phyloP scores from a whole-genome alignment of 1,140 invertebrate genomes.

The Homarus americanus region DNA sequence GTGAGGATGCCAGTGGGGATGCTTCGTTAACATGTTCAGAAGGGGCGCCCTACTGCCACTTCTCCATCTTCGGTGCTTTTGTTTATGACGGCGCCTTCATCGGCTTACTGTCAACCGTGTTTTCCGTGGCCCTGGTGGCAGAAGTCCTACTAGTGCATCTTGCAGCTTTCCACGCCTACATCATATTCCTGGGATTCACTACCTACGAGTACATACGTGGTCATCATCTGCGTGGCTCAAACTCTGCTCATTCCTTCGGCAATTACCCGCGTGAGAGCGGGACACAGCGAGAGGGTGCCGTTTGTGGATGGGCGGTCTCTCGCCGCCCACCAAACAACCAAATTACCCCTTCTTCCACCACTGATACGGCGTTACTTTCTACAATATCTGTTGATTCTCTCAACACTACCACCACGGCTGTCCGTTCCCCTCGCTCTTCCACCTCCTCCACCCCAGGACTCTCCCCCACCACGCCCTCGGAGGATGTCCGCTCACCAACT shows the following conservation, averaged over 20 bases:
- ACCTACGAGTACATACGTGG: conserved; percentile 89
- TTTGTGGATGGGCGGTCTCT: conserved; percentile 70
- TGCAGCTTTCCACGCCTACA: conserved; percentile 93
- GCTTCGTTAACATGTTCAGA: conserved; percentile 72
- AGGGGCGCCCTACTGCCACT: conserved; percentile 73
- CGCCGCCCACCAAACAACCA: conserved; percentile 65
- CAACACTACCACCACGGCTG: conserved; percentile 69
- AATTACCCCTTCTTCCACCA: conserved; percentile 74
- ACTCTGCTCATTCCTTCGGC: conserved; percentile 70
- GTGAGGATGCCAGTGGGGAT: conserved; percentile 44
- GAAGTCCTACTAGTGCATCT: conserved; percentile 90
- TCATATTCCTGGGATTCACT: conserved; percentile 89
- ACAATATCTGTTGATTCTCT: conserved; percentile 67
- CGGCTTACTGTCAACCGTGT: conserved; percentile 76
- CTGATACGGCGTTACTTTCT: conserved; percentile 76
- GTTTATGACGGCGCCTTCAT: conserved; percentile 78
- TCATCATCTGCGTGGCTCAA: conserved; percentile 67
- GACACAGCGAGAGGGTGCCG: conserved; percentile 66
- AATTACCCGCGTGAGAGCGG: conserved; percentile 63
- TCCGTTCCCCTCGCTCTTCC: conserved; percentile 75
- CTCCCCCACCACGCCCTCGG: conserved; percentile 65
- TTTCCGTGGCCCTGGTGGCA: conserved; percentile 85
- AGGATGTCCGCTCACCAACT: conserved; percentile 52
- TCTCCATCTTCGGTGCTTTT: conserved; percentile 74
- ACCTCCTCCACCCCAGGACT: conserved; percentile 50